Evolutionary conservation across 2,888 invertebrate genomes (phyloP), one percentile per base, ranked within the genome.

Genomic region (Cephalotes varians): DNA sequence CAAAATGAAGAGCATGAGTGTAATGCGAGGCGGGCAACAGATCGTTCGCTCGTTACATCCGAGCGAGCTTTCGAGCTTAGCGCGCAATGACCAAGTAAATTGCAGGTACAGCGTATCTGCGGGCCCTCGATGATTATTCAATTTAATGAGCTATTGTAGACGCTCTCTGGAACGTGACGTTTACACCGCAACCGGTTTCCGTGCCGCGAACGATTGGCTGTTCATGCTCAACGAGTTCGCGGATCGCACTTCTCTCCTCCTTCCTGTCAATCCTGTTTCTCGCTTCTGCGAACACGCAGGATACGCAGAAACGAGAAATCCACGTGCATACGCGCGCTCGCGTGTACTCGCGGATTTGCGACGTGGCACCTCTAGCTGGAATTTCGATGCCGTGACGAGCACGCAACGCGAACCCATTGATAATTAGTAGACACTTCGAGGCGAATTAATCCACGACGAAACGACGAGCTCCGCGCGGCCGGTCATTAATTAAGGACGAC

Each of bases 161-260:
- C 84, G 83, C 83, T 86, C 89, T 88, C 81, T 84, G 90, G 90
- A 92, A 92, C 93, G 93, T 93, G 93, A 93, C 91, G 91, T 93
- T 92, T 90, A 87, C 89, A 91, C 93, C 93, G 88, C 93, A 91
- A 91, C 85, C 87, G 83, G 85, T 88, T 88, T 87, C 74, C 69
- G 80, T 76, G 83, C 73, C 86, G 79, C 85, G 85, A 85, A 90
- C 86, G 88, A 85, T 83, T 84, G 60, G 54, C 12, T 69, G 87
- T 87, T 86, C 86, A 87, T 86, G 90, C 85, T 84, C 83, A 90
- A 90, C 85, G 87, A 90, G 85, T 89, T 84, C 83, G 74, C 69
- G 83, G 64, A 71, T 62, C 80, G 49, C 58, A 34, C 58, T 44
- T 25, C 76, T 58, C 77, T 77, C 62, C 56, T 49, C 73, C 34